Evolutionary conservation across 2,888 invertebrate species (phyloP).

Genomic region (Melitaea athalia): DNA sequence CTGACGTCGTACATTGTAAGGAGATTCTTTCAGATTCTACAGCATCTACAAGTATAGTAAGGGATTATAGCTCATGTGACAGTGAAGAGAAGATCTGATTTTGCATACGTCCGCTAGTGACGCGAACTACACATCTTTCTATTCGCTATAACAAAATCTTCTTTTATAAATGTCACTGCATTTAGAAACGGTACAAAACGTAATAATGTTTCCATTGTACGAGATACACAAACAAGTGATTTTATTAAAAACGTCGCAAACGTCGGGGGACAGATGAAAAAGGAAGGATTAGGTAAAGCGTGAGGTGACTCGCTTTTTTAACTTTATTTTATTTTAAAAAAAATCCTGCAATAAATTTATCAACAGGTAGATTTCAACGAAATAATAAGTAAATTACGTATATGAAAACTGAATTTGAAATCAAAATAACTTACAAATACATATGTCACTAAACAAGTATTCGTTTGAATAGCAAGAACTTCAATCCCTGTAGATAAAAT

Average conservation of each 20-base stretch:
- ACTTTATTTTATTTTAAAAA: neutral
- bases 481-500: neutral
- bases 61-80: slow-evolving; percentile 15
- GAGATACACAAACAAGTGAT: slow-evolving; percentile 27
- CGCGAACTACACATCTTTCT: slow-evolving; percentile 18
- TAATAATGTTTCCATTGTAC: slow-evolving; percentile 31
- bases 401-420: too few species aligned
- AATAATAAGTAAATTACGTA: too few species aligned
- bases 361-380: neutral
- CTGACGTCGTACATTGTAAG: slow-evolving; percentile 31
- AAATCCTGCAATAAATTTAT: neutral
- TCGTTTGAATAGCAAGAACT: neutral
- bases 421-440: neutral
- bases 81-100: slow-evolving; percentile 11
- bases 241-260: slow-evolving; percentile 30
- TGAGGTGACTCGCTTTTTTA: slow-evolving; percentile 4
- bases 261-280: slow-evolving; percentile 16
- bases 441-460: too few species aligned
- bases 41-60: slow-evolving; percentile 1
- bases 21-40: slow-evolving; percentile 31
- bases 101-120: slow-evolving; percentile 11
- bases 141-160: slow-evolving; percentile 34
- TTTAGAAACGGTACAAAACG: slow-evolving; percentile 31
- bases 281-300: slow-evolving; percentile 18
- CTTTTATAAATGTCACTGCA: slow-evolving; percentile 34